phyloP scores from a whole-genome alignment of 2,113 vertebrate species.

The Alosa alosa region DNA sequence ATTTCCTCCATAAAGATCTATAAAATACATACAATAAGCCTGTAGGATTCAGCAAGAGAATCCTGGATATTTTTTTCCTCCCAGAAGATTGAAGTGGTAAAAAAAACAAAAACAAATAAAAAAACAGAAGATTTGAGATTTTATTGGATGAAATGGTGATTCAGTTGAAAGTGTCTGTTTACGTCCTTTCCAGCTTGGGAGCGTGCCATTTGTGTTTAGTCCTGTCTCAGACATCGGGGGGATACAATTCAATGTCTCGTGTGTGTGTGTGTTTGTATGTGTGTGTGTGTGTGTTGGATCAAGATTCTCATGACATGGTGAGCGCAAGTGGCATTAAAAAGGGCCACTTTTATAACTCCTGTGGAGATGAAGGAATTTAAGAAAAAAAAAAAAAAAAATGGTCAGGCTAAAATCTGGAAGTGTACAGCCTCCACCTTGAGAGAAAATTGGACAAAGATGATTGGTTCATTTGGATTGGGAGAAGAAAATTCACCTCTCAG shows the following conservation, averaged over 20 bases:
- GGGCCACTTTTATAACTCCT: no score
- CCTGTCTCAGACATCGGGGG: neutral
- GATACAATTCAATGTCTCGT: neutral
- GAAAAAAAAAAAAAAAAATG: no score
- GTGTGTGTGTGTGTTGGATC: neutral
- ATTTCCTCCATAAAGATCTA: constrained; percentile 45
- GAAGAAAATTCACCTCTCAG: neutral
- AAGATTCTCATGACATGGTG: no score
- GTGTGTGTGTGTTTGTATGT: neutral
- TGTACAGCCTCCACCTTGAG: neutral
- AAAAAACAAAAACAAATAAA: constrained; percentile 15
- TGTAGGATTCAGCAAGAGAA: constrained; percentile 39
- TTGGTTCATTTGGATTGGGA: neutral
- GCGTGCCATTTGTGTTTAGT: neutral
- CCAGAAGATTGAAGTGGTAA: constrained; percentile 14
- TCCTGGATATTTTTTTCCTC: neutral
- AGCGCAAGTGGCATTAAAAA: no score
- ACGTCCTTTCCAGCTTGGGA: neutral
- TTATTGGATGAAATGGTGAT: neutral
- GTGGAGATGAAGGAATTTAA: no score
- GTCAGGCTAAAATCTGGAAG: no score
- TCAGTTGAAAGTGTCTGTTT: neutral
- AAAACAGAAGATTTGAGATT: constrained; percentile 20
- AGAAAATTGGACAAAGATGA: neutral
- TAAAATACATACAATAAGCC: constrained; percentile 41